These are phyloP conservation scores for Thelaira solivaga DNA, from an alignment of 2,888 invertebrate species.

Conservation along the genomic window DNA sequence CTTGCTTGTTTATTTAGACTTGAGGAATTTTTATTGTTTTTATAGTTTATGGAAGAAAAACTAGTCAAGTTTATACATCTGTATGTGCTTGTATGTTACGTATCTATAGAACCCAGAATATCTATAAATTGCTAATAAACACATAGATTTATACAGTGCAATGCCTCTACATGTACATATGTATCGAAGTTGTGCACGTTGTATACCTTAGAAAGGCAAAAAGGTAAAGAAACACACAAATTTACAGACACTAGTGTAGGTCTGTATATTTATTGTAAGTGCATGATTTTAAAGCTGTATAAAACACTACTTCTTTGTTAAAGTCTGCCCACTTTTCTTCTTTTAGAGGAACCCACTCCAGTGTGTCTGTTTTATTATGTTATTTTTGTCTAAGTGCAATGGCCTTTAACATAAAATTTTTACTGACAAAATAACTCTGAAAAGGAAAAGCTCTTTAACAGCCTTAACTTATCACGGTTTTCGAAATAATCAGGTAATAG, in stretches of 20 bases:
- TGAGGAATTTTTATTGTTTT: conserved; percentile 58
- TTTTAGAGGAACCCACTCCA: conserved; percentile 50
- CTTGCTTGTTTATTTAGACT: conserved; percentile 40
- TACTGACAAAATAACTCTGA: conserved; percentile 11
- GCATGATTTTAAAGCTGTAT: conserved; percentile 57
- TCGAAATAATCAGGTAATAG: no score
- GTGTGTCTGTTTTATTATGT: conserved; percentile 34
- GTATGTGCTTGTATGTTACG: neutral
- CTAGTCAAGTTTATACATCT: conserved; percentile 35
- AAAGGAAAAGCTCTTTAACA: conserved; percentile 52
- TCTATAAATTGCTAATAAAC: neutral
- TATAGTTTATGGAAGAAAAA: conserved; percentile 46
- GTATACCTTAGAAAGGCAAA: conserved; percentile 40
- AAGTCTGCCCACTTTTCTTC: conserved; percentile 52
- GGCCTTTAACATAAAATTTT: conserved; percentile 40
- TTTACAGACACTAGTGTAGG: no score
- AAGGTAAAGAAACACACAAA: conserved; percentile 54
- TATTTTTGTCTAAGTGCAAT: conserved; percentile 48
- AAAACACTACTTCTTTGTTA: conserved; percentile 51
- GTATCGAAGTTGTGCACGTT: conserved; percentile 1
- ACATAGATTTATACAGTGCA: neutral
- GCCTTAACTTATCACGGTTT: conserved; percentile 19
- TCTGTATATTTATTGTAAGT: conserved; percentile 46
- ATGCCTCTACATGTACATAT: neutral
- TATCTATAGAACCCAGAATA: no score